These are phyloP conservation scores for Drosophila asahinai DNA, from an alignment of 1,140 invertebrate genomes.

Conservation along the genomic window DNA sequence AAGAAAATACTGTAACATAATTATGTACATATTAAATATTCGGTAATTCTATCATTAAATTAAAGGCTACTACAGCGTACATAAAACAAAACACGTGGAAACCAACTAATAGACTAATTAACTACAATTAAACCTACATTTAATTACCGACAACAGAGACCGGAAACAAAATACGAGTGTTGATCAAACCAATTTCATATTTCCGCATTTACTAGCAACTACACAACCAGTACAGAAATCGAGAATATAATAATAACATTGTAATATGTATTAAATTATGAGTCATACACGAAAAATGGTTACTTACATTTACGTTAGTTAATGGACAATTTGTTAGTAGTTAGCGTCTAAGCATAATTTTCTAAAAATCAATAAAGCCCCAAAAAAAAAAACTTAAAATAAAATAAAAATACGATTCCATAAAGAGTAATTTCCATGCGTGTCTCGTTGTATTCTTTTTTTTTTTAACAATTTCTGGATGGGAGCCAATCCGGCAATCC, in stretches of 20 bases:
- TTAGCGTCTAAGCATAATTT: slow-evolving; percentile 77
- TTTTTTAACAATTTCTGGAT: slow-evolving; percentile 7
- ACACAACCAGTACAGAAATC: slow-evolving; percentile 55
- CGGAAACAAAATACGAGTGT: slow-evolving; percentile 53
- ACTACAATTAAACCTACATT: slow-evolving; percentile 67
- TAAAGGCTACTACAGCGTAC: slow-evolving; percentile 34
- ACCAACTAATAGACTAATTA: slow-evolving; percentile 79
- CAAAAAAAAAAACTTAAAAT: slow-evolving; percentile 30
- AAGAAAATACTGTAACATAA: slow-evolving; percentile 73
- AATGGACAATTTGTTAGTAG: slow-evolving; percentile 83
- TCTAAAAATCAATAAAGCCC: slow-evolving; percentile 78
- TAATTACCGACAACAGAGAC: slow-evolving; percentile 41
- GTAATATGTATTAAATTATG: slow-evolving; percentile 64
- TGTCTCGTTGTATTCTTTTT: neutral
- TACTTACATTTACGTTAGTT: slow-evolving; percentile 81
- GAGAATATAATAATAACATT: slow-evolving; percentile 54
- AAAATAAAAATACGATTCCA: slow-evolving; percentile 21
- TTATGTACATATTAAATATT: slow-evolving; percentile 76
- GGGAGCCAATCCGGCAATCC: slow-evolving; percentile 41
- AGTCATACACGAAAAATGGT: slow-evolving; percentile 47
- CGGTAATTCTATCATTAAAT: slow-evolving; percentile 69
- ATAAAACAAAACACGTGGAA: slow-evolving; percentile 21
- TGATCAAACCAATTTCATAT: slow-evolving; percentile 76
- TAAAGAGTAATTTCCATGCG: slow-evolving; percentile 17
- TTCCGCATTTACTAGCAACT: slow-evolving; percentile 84